phyloP scores from a whole-genome alignment of 2,888 invertebrate genomes.

The Patella depressa region DNA sequence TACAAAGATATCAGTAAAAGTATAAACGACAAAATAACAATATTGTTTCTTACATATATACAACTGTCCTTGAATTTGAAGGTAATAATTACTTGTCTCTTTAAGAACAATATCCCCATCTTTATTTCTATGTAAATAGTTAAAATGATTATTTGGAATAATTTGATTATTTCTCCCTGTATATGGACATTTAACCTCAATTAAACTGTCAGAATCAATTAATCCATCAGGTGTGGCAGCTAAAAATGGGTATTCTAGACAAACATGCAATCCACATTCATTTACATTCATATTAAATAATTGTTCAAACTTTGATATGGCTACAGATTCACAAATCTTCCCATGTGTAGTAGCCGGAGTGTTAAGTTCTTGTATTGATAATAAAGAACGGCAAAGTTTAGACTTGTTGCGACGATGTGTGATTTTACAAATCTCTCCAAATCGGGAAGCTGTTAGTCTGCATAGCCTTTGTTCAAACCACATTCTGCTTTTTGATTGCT shows the following conservation, averaged over 20 bases:
- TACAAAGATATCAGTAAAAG: slow-evolving; percentile 29
- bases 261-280: slow-evolving; percentile 31
- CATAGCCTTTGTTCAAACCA: slow-evolving; percentile 30
- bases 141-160: slow-evolving; percentile 26
- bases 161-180: slow-evolving; percentile 24
- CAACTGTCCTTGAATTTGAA: slow-evolving; percentile 40
- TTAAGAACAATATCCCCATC: slow-evolving; percentile 24
- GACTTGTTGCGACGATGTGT: slow-evolving; percentile 24
- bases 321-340: slow-evolving; percentile 29
- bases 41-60: slow-evolving; percentile 22
- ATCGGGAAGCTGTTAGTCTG: slow-evolving; percentile 39
- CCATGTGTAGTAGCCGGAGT: slow-evolving; percentile 33
- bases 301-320: slow-evolving; percentile 26
- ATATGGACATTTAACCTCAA: slow-evolving; percentile 41
- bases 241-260: slow-evolving; percentile 27
- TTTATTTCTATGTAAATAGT: slow-evolving; percentile 17
- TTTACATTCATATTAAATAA: slow-evolving; percentile 12
- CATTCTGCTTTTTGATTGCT: slow-evolving; percentile 19
- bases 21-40: slow-evolving; percentile 35
- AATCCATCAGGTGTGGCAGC: slow-evolving; percentile 39
- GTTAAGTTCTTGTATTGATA: neutral
- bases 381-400: slow-evolving; percentile 28
- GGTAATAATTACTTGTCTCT: slow-evolving; percentile 29
- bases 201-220: slow-evolving; percentile 22
- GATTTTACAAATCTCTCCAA: slow-evolving; percentile 34